Percentiles rank a stretch among this genome's conserved stretches.
Conservation (phyloP, 2,888 invertebrate genomes). For the Athalia cordata region DNA sequence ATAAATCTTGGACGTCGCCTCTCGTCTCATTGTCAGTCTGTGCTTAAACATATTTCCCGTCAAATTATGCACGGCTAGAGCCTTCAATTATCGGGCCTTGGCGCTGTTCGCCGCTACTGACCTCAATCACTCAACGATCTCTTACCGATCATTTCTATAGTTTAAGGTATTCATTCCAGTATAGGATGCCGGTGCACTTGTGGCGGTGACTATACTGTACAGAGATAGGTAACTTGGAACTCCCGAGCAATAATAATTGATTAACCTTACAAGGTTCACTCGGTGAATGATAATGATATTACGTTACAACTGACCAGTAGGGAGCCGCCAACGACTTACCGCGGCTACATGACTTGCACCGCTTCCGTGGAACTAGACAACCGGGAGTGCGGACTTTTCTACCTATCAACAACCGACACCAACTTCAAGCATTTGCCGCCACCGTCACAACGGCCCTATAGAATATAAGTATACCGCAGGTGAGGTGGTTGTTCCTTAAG, state of each 20-base stretch:
- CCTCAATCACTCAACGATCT: conserved; percentile 35
- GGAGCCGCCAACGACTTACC: conserved; percentile 55
- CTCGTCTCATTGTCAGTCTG: background rate
- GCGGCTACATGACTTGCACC: conserved; percentile 60
- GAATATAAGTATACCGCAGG: conserved; percentile 22
- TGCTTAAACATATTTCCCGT: conserved; percentile 5
- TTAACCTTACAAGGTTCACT: conserved; percentile 59
- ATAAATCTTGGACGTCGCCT: background rate
- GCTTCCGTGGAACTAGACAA: conserved; percentile 56
- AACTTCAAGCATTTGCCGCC: conserved; percentile 29
- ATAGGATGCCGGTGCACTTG: background rate
- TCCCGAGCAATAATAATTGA: conserved; percentile 61
- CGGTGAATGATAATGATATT: conserved; percentile 48
- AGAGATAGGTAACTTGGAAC: conserved; percentile 1
- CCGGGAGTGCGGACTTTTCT: conserved; percentile 43
- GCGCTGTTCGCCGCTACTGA: conserved; percentile 11
- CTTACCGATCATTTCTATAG: conserved; percentile 33
- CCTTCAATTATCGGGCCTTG: conserved; percentile 35
- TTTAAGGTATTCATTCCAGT: no score
- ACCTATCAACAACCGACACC: conserved; percentile 44
- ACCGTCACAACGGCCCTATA: conserved; percentile 31
- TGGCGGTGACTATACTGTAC: background rate
- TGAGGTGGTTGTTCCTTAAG: no score
- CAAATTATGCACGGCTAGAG: conserved; percentile 33
- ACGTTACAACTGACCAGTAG: conserved; percentile 54